Percentiles rank a stretch among this genome's conserved stretches.
Conservation (phyloP, 2,888 invertebrate species). For the Junonia oenone region DNA sequence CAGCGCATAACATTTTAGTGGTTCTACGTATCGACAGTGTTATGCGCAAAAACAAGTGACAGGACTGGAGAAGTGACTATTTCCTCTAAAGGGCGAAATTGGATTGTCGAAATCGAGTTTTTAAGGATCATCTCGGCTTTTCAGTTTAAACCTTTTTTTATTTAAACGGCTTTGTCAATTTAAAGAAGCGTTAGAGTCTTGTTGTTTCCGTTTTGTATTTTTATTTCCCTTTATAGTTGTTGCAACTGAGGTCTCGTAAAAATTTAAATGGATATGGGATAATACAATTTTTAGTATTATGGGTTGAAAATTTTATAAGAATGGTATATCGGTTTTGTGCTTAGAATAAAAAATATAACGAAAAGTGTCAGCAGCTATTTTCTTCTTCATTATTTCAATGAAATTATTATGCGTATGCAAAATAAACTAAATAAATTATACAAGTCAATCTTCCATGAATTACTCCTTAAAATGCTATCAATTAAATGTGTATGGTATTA, state of each 20-base stretch:
- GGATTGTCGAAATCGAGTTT: background rate
- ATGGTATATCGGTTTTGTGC: no score
- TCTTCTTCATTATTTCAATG: no score
- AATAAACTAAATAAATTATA: no score
- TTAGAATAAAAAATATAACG: no score
- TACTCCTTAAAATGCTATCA: no score
- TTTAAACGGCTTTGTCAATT: background rate
- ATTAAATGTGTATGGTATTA: no score
- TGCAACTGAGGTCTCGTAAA: background rate
- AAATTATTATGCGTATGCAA: no score
- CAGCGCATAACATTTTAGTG: constrained; percentile 21
- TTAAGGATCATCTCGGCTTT: background rate
- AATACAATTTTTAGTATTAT: no score
- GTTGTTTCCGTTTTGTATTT: background rate
- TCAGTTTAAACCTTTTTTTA: background rate
- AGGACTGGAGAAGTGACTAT: background rate
- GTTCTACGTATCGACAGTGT: constrained; percentile 20
- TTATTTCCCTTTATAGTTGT: background rate
- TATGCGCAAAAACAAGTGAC: constrained; percentile 14
- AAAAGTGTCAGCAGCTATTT: no score
- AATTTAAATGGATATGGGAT: background rate
- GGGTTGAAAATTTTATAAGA: no score
- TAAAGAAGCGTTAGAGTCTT: background rate
- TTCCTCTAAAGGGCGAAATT: background rate
- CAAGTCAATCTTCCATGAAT: no score